phyloP scores from a whole-genome alignment of 2,888 invertebrate genomes.

The Flexamia atlantica region DNA sequence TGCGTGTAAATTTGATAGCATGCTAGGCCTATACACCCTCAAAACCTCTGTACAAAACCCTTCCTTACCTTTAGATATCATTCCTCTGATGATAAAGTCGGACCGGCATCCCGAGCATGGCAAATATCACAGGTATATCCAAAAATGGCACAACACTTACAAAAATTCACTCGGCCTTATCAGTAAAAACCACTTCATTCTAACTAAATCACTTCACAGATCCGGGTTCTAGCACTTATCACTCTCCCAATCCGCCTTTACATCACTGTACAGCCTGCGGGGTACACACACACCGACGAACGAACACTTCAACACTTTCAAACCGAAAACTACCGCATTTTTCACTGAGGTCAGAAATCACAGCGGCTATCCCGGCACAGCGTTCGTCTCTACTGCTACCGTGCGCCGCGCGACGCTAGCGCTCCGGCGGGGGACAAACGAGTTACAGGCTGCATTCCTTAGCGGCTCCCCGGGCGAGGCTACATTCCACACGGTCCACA shows the following conservation, averaged over 20 bases:
- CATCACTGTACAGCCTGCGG: not conserved
- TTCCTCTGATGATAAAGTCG: not conserved
- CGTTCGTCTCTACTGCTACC: slow-evolving; percentile 60
- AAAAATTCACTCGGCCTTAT: slow-evolving; percentile 59
- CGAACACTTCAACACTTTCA: not conserved
- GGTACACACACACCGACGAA: not conserved
- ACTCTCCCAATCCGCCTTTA: slow-evolving; percentile 10
- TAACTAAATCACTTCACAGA: slow-evolving; percentile 54
- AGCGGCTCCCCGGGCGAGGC: slow-evolving; percentile 61
- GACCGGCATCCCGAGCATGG: not conserved
- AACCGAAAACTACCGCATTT: not conserved
- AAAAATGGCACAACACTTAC: slow-evolving; percentile 58
- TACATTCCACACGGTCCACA: slow-evolving; percentile 63
- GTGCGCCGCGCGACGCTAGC: slow-evolving; percentile 62
- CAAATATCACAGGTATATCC: slow-evolving; percentile 56
- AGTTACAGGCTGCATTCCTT: slow-evolving; percentile 61
- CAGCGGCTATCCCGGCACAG: slow-evolving; percentile 49
- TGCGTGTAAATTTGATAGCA: too few species aligned
- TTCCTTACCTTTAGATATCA: slow-evolving; percentile 55
- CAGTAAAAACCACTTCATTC: slow-evolving; percentile 57
- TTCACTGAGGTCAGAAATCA: slow-evolving; percentile 1
- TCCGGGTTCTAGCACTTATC: slow-evolving; percentile 32
- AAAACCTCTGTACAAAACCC: too few species aligned
- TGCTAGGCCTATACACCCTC: too few species aligned
- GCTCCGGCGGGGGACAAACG: slow-evolving; percentile 63